Conservation (phyloP, 2,113 vertebrate genomes). For the Hymenochirus boettgeri region DNA sequence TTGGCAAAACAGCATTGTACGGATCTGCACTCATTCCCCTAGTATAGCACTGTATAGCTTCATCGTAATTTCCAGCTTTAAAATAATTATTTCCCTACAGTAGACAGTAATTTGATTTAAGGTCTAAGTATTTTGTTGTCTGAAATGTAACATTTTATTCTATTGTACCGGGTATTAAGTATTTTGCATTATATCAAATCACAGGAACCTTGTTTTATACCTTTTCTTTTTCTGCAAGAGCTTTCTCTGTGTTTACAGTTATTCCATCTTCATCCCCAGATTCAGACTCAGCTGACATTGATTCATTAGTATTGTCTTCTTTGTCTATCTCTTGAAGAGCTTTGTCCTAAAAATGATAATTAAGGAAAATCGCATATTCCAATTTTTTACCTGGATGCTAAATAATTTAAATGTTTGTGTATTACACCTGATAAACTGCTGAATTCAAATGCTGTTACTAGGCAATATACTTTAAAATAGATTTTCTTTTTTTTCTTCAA, state of each 20-base stretch:
- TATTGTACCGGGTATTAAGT: too few relatives aligned
- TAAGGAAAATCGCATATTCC: too few relatives aligned
- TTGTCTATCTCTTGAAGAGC: conserved; percentile 84
- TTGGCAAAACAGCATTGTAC: conserved; percentile 82
- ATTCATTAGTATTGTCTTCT: conserved; percentile 74
- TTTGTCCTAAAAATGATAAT: too few relatives aligned
- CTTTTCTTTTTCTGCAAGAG: conserved; percentile 82
- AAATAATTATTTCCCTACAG: conserved; percentile 84
- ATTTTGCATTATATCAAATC: too few relatives aligned
- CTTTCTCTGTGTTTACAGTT: conserved; percentile 68
- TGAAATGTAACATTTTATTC: too few relatives aligned
- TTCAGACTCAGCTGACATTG: conserved; percentile 77
- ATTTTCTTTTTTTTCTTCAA: too few relatives aligned
- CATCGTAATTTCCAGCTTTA: conserved; percentile 84
- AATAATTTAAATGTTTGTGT: too few relatives aligned
- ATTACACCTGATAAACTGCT: too few relatives aligned
- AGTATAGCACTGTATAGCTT: conserved; percentile 87
- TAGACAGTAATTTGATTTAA: neutral
- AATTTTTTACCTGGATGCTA: too few relatives aligned
- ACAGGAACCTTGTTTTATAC: conserved; percentile 51
- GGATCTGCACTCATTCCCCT: conserved; percentile 87
- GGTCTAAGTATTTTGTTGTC: too few relatives aligned
- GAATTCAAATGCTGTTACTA: too few relatives aligned
- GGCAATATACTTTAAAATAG: too few relatives aligned
- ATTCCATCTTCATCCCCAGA: conserved; percentile 78